These are phyloP conservation scores for Ochotona princeps DNA, from an alignment of 2,113 vertebrate genomes.

Conservation along the genomic window DNA sequence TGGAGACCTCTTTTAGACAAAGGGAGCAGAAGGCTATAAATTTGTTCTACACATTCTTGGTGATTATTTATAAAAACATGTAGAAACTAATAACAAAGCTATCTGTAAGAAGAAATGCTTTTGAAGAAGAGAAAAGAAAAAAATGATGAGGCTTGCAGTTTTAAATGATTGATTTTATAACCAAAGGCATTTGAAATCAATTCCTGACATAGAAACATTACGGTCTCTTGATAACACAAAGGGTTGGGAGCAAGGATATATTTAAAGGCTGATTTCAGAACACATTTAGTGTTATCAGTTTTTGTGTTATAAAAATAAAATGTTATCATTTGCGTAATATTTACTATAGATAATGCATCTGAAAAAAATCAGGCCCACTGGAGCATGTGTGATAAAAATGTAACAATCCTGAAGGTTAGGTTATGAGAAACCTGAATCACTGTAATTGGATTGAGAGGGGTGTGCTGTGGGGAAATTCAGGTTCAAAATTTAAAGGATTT, in stretches of 20 bases:
- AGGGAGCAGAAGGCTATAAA: not conserved
- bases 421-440: not conserved
- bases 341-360: not conserved
- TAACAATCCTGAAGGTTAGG: not conserved
- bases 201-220: not conserved
- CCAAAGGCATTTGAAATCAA: not conserved
- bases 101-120: not conserved
- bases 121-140: not conserved
- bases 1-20: not conserved
- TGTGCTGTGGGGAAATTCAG: not conserved
- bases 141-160: not conserved
- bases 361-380: not conserved
- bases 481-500: not conserved
- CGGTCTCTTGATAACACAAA: slow-evolving; percentile 1
- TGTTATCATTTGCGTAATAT: not conserved
- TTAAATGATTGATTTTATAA: not conserved
- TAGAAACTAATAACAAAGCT: not conserved
- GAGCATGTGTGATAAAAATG: not conserved
- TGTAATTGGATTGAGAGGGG: not conserved
- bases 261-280: not conserved
- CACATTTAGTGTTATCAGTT: not conserved
- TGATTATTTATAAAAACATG: not conserved
- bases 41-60: not conserved
- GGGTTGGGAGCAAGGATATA: not conserved
- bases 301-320: slow-evolving; percentile 17